phyloP scores from a whole-genome alignment of 2,797 vertebrate species.

The Poeciliopsis infans region DNA sequence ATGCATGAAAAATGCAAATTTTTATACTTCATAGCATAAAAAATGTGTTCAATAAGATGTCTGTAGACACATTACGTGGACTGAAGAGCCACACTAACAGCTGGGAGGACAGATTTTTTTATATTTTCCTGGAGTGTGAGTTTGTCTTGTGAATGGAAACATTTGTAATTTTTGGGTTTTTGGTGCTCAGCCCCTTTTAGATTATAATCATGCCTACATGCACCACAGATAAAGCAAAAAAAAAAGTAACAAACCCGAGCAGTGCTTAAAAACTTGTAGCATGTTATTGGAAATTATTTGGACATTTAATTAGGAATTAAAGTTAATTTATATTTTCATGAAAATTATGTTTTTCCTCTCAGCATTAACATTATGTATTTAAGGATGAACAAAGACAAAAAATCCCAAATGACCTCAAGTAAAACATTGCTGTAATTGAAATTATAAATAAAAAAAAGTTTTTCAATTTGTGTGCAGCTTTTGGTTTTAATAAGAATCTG shows the following conservation, averaged over 20 bases:
- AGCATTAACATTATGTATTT: constrained; percentile 80
- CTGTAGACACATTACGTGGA: constrained; percentile 16
- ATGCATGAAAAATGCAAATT: constrained; percentile 29
- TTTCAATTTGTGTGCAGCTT: constrained; percentile 69
- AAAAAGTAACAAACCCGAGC: constrained; percentile 62
- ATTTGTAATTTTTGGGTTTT: constrained; percentile 43
- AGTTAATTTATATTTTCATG: constrained; percentile 92
- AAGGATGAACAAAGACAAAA: constrained; percentile 77
- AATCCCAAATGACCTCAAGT: constrained; percentile 78
- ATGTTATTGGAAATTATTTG: constrained; percentile 80
- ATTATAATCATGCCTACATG: constrained; percentile 81
- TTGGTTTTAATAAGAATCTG: not conserved
- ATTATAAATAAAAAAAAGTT: constrained; percentile 72
- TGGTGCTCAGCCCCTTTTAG: constrained; percentile 76
- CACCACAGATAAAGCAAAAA: constrained; percentile 72
- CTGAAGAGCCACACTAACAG: constrained; percentile 31
- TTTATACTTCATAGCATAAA: constrained; percentile 42
- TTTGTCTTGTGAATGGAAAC: constrained; percentile 76
- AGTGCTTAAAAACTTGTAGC: constrained; percentile 87
- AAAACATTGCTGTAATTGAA: constrained; percentile 82
- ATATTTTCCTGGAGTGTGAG: constrained; percentile 26
- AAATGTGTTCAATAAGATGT: constrained; percentile 12
- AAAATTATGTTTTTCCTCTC: constrained; percentile 86
- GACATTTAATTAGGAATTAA: constrained; percentile 84
- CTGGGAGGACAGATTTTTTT: constrained; percentile 25